Conservation (phyloP, 1,140 invertebrate genomes). For the Parasteatoda tepidariorum region DNA sequence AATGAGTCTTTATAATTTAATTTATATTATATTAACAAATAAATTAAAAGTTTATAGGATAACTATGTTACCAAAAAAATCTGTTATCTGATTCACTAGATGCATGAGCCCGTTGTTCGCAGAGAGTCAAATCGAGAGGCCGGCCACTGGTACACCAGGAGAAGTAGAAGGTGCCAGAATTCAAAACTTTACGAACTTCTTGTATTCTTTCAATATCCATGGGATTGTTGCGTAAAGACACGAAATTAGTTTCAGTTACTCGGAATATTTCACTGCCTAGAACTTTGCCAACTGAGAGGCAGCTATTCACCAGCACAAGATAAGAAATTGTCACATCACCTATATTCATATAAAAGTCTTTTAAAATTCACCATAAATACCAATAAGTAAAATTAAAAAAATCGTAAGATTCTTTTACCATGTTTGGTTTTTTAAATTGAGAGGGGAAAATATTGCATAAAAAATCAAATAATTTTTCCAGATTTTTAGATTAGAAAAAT, state of each 20-base stretch:
- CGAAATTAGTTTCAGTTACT: constrained; percentile 89
- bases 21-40: no score
- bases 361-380: constrained; percentile 22
- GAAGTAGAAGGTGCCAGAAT: constrained; percentile 97
- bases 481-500: no score
- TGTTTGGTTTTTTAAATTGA: no score
- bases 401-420: no score
- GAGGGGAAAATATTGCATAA: no score
- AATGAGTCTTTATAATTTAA: no score
- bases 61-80: constrained; percentile 87
- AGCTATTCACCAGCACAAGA: constrained; percentile 92
- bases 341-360: constrained; percentile 64
- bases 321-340: constrained; percentile 85
- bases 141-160: constrained; percentile 75
- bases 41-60: no score
- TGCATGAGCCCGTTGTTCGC: constrained; percentile 86
- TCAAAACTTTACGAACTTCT: constrained; percentile 83
- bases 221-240: constrained; percentile 82
- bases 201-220: constrained; percentile 83
- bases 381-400: no score
- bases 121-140: constrained; percentile 88
- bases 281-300: constrained; percentile 94
- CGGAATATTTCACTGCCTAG: constrained; percentile 92
- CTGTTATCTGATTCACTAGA: constrained; percentile 88
- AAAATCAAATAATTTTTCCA: no score